Conservation (phyloP, 2,888 invertebrate species). For the Agonum fuliginosum region DNA sequence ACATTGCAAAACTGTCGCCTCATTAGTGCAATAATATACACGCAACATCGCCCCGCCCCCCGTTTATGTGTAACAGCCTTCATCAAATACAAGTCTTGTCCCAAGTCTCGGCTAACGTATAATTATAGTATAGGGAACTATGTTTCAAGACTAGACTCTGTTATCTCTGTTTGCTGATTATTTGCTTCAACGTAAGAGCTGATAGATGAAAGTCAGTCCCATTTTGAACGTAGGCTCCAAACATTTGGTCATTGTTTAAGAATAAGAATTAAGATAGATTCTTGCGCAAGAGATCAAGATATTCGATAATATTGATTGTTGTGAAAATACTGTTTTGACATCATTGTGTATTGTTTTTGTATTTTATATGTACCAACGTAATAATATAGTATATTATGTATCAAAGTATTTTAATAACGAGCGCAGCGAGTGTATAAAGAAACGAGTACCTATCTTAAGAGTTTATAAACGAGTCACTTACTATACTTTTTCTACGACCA, state of each 20-base stretch:
- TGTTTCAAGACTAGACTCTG: not conserved
- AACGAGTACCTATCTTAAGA: no score
- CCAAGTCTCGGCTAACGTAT: not conserved
- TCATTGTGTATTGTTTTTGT: no score
- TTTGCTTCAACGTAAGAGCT: no score
- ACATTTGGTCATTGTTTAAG: not conserved
- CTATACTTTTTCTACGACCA: no score
- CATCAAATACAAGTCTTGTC: no score
- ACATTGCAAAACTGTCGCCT: not conserved
- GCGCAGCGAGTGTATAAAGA: no score
- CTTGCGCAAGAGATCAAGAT: not conserved
- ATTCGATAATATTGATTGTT: not conserved
- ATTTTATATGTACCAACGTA: no score
- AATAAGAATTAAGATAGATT: not conserved
- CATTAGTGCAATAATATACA: conserved; percentile 17
- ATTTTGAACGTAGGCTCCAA: not conserved
- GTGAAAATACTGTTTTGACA: not conserved
- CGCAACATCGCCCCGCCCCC: conserved; percentile 12
- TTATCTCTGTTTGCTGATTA: not conserved
- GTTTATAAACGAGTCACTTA: no score
- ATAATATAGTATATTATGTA: no score
- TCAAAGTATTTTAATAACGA: no score
- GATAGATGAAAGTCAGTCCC: not conserved
- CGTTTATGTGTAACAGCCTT: conserved; percentile 16
- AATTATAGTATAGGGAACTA: not conserved